Percentiles rank a stretch among this genome's conserved stretches.
These are phyloP conservation scores for Petrocephalus sullivani DNA, from an alignment of 2,797 vertebrate genomes.

Conservation along the genomic window DNA sequence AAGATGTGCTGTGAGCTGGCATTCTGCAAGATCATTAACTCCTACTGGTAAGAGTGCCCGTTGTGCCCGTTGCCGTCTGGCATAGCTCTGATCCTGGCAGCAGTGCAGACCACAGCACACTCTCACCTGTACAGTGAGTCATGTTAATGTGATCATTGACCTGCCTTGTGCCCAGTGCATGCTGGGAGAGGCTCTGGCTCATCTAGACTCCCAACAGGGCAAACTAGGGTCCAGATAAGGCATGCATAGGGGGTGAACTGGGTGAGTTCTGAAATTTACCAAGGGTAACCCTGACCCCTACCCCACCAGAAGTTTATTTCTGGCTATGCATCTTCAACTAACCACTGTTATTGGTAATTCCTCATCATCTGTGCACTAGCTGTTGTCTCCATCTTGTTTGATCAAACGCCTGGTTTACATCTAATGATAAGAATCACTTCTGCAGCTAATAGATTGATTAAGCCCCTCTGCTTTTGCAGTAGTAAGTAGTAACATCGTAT, in stretches of 20 bases:
- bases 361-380: background rate
- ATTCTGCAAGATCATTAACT: slow-evolving; percentile 99
- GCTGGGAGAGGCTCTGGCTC: background rate
- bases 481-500: background rate
- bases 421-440: background rate
- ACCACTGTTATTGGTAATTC: background rate
- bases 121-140: background rate
- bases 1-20: slow-evolving; percentile 99
- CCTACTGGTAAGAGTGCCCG: slow-evolving; percentile 71
- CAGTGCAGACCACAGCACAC: background rate
- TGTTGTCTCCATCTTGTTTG: background rate
- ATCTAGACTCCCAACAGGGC: background rate
- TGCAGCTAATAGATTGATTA: background rate
- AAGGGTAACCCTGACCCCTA: too few species aligned
- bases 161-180: background rate
- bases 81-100: background rate
- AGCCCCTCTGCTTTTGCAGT: background rate
- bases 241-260: background rate
- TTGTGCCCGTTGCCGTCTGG: background rate
- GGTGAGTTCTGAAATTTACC: too few species aligned
- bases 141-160: background rate
- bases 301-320: background rate
- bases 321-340: background rate
- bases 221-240: background rate
- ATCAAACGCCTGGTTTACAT: background rate